phyloP scores from a whole-genome alignment of 2,797 vertebrate genomes.

The Pseudomugil gertrudae region DNA sequence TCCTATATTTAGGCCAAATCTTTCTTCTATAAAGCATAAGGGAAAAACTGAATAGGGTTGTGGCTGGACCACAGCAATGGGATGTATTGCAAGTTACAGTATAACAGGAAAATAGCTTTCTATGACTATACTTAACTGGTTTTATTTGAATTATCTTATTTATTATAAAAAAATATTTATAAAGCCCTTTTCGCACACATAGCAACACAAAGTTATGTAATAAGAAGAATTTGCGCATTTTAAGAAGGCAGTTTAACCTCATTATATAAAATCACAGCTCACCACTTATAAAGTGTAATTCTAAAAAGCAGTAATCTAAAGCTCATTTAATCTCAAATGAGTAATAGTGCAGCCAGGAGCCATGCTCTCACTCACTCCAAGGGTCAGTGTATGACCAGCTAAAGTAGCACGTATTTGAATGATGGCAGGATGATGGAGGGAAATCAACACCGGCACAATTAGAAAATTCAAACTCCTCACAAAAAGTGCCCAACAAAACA shows the following conservation, averaged over 20 bases:
- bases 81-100: no score
- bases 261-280: no score
- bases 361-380: not conserved
- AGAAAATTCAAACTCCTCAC: not conserved
- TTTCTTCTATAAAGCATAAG: not conserved
- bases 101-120: not conserved
- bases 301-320: not conserved
- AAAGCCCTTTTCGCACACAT: no score
- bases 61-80: no score
- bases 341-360: no score
- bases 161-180: no score
- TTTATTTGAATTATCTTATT: no score
- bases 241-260: no score
- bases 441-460: no score
- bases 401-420: not conserved
- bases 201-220: no score
- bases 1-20: not conserved
- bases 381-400: not conserved
- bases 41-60: not conserved
- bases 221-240: no score
- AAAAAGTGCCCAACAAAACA: not conserved
- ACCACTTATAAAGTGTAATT: not conserved
- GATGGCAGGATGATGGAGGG: not conserved
- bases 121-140: no score
- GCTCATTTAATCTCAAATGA: not conserved